These are phyloP conservation scores for Sparus aurata DNA, from an alignment of 2,797 vertebrate species.

Conservation along the genomic window DNA sequence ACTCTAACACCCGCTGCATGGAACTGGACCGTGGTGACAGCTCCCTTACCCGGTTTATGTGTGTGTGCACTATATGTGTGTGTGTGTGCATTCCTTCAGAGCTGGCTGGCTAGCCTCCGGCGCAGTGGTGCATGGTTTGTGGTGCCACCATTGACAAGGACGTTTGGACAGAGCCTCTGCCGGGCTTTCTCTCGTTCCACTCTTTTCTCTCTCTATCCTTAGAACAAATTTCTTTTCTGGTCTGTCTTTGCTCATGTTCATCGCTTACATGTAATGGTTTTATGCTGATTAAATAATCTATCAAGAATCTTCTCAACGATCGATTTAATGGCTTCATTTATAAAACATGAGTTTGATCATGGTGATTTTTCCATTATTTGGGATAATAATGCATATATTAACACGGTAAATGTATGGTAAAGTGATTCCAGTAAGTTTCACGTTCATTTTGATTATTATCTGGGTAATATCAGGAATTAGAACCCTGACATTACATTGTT, in stretches of 20 bases:
- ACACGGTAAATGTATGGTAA: too few species aligned
- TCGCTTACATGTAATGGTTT: accelerated
- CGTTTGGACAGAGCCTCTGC: constrained; percentile 17
- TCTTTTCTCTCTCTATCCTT: constrained; percentile 1
- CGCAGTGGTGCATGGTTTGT: constrained; percentile 44
- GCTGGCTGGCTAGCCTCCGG: constrained; percentile 26
- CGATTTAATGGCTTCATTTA: background rate
- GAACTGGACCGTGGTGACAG: constrained; percentile 48
- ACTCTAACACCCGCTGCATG: constrained; percentile 50
- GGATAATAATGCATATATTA: too few species aligned
- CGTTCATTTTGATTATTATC: too few species aligned
- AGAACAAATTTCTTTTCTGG: background rate
- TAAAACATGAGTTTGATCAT: background rate
- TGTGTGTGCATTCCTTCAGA: constrained; percentile 20
- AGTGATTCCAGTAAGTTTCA: too few species aligned
- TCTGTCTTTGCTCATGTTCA: background rate
- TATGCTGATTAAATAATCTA: background rate
- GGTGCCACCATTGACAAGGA: constrained; percentile 38
- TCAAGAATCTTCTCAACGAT: background rate
- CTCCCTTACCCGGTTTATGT: constrained; percentile 31
- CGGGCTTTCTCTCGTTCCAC: background rate
- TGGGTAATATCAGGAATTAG: too few species aligned
- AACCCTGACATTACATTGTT: too few species aligned
- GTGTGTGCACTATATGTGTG: constrained; percentile 8
- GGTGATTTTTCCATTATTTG: too few species aligned